Base-by-base conservation (phyloP, 2,113 vertebrate genomes). In the Rhombomys opimus region DNA sequence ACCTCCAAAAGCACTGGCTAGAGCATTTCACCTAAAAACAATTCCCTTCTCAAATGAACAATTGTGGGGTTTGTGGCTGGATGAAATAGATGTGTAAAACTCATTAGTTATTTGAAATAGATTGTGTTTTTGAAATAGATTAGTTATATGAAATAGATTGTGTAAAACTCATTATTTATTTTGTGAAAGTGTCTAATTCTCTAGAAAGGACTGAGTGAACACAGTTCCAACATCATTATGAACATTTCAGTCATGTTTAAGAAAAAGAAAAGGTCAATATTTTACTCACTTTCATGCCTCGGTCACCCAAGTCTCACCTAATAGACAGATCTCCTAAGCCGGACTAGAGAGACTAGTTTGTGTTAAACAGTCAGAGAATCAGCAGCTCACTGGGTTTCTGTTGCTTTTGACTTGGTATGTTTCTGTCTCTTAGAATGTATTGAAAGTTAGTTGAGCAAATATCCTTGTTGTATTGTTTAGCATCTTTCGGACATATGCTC, bases 361-460 rank as follows among this genome's bases (percentile, higher is more conserved):
- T 30, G 50, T 89, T 65, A 72, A 75, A 8, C 65, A 81, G 14
- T 23, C 9, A n/a, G 7, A 22, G 67, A n/a, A 94, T 46, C 72
- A 70, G 7, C 76, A 77, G 30, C 77, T 88, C 14, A 35, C 50
- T 27, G 46, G 18, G 72, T 76, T 86, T 52, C 4, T 68, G 32
- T 13, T 94, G 80, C 27, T 87, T 92, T 92, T 63, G 5, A 65
- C 87, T 89, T 65, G 50, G 68, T 35, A 76, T 89, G 54, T 12
- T 61, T 92, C 85, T 89, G 0, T 68, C 18, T 6, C 18, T 87
- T 65, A 6, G 11, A 52, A 52, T 89, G 92, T 92, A 75, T 80
- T 93, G 93, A 88, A 88, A 88, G 54, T 90, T 95, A 46, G 46
- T 46, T 46, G 46, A 46, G 46, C 46, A 46, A 46, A 46, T 46